phyloP scores from a whole-genome alignment of 2,888 invertebrate genomes.

The Drosophila aldrichi region DNA sequence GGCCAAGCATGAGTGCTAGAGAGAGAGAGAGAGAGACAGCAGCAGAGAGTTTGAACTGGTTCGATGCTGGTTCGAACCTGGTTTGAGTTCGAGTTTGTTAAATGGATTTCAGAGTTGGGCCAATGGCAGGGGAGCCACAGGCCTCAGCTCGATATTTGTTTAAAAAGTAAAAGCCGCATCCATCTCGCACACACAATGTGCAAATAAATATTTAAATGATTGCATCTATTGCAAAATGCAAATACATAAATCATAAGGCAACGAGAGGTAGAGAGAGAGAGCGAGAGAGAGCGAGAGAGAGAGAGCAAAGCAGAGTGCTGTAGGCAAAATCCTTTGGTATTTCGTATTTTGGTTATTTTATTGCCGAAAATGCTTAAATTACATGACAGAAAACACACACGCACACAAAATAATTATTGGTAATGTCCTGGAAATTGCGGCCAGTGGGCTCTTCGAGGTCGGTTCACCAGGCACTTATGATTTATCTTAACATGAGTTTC shows the following conservation, averaged over 20 bases:
- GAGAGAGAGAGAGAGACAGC: not conserved
- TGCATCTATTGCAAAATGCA: constrained; percentile 47
- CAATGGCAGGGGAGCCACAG: not conserved
- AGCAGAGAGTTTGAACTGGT: constrained; percentile 20
- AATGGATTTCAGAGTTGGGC: constrained; percentile 2
- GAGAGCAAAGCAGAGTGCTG: not conserved
- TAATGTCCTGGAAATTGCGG: not conserved
- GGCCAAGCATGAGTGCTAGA: constrained; percentile 1
- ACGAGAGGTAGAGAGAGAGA: not conserved
- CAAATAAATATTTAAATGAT: constrained; percentile 63
- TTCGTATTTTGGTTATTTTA: constrained; percentile 35
- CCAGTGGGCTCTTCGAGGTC: not conserved
- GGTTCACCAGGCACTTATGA: not conserved
- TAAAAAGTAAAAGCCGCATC: constrained; percentile 40
- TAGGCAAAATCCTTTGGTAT: constrained; percentile 23
- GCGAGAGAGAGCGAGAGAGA: not conserved
- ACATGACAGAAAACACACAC: constrained; percentile 34
- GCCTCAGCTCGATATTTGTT: constrained; percentile 15
- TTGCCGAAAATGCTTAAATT: constrained; percentile 38
- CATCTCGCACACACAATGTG: constrained; percentile 30
- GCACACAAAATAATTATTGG: constrained; percentile 32
- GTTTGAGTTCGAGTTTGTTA: constrained; percentile 28
- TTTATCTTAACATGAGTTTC: not conserved
- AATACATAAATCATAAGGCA: constrained; percentile 54
- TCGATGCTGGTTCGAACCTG: constrained; percentile 46